Evolutionary conservation across 2,113 vertebrate genomes (phyloP), one percentile per base, ranked within the genome.

Genomic region (Hucho hucho): DNA sequence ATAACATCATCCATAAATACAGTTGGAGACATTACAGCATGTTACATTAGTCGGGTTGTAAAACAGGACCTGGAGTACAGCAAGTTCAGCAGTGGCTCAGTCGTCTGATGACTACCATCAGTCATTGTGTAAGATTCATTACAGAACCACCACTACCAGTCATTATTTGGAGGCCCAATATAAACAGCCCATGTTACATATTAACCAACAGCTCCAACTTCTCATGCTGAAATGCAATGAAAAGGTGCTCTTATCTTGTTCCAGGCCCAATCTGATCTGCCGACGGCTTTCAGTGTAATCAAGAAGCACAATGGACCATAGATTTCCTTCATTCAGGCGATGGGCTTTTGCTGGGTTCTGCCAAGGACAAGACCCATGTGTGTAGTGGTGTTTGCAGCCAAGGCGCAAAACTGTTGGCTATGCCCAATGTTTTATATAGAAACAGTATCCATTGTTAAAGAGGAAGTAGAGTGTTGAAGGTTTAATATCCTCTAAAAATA

Each of bases 391-490:
- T 11, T 7, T 63, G 9, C 37, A 43, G 37, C n/a, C 24, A 63
- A 63, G 59, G 3, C 4, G 1, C 59, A 4, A 3, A 13, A 11
- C 22, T 12, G 26, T 28, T 65, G 37, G 37, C 20, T 20, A 46
- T 69, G 66, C 37, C 66, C 29, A 69, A 32, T 37, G 66, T 37
- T 69, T 69, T 69, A 37, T 69, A 22, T 46, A 69, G 66, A 20
- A 69, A 43, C 66, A 46, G 5, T 4, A 37, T 69, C 37, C 37
- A 69, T 69, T 69, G 66, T 69, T 46, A 22, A 24, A 24, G 32
- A 69, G 66, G 66, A 69, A 69, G 66, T 32, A 14, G 64, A 32
- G 66, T 69, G 29, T 69, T 37, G 32, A 46, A 69, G 29, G 32
- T 69, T 46, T 69, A 46, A 69, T 69, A 43, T 69, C 66, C 66